These are phyloP conservation scores for Melieria crassipennis DNA, from an alignment of 2,888 invertebrate genomes.

Conservation along the genomic window DNA sequence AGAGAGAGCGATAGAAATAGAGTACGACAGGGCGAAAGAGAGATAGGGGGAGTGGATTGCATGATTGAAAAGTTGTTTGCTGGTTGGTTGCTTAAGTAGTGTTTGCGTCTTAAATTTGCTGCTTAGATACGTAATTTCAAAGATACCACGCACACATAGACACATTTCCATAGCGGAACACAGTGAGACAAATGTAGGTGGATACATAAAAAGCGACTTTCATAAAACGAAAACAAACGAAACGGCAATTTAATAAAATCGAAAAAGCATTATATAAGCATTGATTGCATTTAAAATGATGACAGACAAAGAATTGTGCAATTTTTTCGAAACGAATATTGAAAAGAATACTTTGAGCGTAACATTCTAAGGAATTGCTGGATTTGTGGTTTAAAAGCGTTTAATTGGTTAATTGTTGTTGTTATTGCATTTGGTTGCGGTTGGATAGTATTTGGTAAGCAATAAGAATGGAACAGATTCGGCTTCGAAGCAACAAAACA, in stretches of 20 bases:
- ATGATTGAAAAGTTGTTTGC: conserved; percentile 15
- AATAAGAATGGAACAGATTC: background rate
- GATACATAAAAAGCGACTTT: background rate
- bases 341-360: background rate
- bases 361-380: conserved; percentile 46
- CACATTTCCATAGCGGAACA: conserved; percentile 2
- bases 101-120: conserved; percentile 6
- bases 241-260: background rate
- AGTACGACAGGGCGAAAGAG: conserved; percentile 27
- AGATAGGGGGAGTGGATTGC: conserved; percentile 2
- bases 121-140: conserved; percentile 27
- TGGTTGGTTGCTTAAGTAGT: background rate
- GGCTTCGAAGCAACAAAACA: background rate
- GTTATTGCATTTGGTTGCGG: conserved; percentile 15
- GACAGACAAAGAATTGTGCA: conserved; percentile 26
- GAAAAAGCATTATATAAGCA: too few species aligned
- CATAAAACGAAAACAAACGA: background rate
- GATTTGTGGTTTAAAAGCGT: conserved; percentile 8
- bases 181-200: background rate
- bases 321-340: conserved; percentile 15
- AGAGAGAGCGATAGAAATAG: conserved; percentile 27
- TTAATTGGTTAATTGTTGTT: conserved; percentile 28
- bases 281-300: conserved; percentile 3
- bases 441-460: background rate
- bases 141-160: conserved; percentile 27